Evolutionary conservation across 2,113 vertebrate species (phyloP).

Genomic region (Protobothrops mucrosquamatus): DNA sequence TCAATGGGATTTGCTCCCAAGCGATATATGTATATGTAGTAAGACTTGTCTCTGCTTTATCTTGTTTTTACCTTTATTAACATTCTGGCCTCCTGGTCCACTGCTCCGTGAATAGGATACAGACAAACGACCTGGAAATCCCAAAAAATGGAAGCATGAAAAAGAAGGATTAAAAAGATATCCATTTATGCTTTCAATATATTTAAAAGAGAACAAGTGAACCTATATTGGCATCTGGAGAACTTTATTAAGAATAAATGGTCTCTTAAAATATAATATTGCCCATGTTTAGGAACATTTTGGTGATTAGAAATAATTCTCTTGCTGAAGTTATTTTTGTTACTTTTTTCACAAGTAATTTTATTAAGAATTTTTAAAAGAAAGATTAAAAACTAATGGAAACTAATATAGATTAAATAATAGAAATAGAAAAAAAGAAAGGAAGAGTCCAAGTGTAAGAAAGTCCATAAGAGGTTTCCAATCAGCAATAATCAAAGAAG

Average conservation of each 20-base stretch:
- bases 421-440: too few species aligned
- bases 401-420: background rate
- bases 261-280: background rate
- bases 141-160: background rate
- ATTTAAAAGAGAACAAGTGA: background rate
- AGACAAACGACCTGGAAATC: slow-evolving; percentile 78
- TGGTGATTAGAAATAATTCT: background rate
- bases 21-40: background rate
- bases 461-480: background rate
- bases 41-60: background rate
- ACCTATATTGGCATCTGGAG: background rate
- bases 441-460: background rate
- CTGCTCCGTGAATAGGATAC: slow-evolving; percentile 88
- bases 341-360: background rate
- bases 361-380: background rate
- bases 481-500: background rate
- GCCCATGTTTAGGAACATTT: background rate
- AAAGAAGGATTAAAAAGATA: background rate
- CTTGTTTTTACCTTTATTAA: slow-evolving; percentile 87
- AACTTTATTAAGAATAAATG: background rate
- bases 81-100: slow-evolving; percentile 91
- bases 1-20: background rate
- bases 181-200: background rate
- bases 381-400: background rate
- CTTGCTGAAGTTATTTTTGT: background rate